phyloP scores from a whole-genome alignment of 2,888 invertebrate species.

The Caenorhabditis imperialis region DNA sequence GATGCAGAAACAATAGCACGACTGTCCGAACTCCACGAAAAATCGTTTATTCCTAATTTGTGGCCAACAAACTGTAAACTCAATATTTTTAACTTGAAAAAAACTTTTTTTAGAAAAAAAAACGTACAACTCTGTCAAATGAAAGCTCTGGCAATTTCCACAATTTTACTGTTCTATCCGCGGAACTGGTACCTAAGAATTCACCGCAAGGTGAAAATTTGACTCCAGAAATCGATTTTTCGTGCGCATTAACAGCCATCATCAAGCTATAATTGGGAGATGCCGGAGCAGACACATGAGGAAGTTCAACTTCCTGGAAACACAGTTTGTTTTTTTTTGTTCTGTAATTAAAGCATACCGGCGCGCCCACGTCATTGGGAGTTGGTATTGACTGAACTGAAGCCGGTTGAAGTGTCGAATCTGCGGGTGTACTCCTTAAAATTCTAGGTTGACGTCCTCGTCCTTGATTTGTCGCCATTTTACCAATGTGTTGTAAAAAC shows the following conservation, averaged over 20 bases:
- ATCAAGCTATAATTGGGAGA: slow-evolving; percentile 53
- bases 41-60: slow-evolving; percentile 97
- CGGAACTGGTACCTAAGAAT: slow-evolving; percentile 72
- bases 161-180: slow-evolving; percentile 75
- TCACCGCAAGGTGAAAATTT: slow-evolving; percentile 75
- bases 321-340: too few relatives aligned
- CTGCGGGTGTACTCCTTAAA: too few relatives aligned
- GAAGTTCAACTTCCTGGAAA: too few relatives aligned
- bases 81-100: too few relatives aligned
- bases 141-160: slow-evolving; percentile 84
- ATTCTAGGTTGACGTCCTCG: too few relatives aligned
- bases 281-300: slow-evolving; percentile 6
- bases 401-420: too few relatives aligned
- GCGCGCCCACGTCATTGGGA: too few relatives aligned
- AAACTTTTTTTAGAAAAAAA: background rate
- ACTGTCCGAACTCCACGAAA: slow-evolving; percentile 98
- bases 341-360: too few relatives aligned
- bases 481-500: too few relatives aligned
- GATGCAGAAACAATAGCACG: slow-evolving; percentile 92
- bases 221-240: slow-evolving; percentile 94
- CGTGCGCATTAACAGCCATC: slow-evolving; percentile 84
- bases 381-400: too few relatives aligned
- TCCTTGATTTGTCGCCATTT: too few relatives aligned
- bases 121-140: slow-evolving; percentile 98
- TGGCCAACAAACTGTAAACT: slow-evolving; percentile 89